Conservation (phyloP, 2,888 invertebrate species). For the Lutraria lutraria region DNA sequence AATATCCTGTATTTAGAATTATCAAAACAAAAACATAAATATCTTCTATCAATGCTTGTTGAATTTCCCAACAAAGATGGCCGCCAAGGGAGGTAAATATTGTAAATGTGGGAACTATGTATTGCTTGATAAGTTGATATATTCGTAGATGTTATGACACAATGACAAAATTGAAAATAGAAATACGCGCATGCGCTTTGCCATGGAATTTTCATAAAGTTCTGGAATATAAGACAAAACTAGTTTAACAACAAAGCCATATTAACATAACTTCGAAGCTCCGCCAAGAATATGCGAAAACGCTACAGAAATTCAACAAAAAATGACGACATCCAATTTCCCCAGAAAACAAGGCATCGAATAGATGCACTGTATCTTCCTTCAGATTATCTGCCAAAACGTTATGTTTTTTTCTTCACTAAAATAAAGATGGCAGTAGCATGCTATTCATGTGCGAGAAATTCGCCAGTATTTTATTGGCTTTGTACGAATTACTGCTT, state of each 20-base stretch:
- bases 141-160: no score
- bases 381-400: slow-evolving; percentile 16
- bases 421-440: neutral
- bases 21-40: no score
- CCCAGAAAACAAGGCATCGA: neutral
- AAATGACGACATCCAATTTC: neutral
- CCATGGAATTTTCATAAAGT: neutral
- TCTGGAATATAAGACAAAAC: neutral
- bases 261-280: neutral
- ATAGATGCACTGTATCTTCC: neutral
- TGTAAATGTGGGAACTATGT: no score
- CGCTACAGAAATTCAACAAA: neutral
- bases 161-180: neutral
- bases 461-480: neutral
- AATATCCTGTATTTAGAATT: no score
- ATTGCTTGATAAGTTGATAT: no score
- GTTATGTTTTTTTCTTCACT: neutral
- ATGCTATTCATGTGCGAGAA: neutral
- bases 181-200: neutral
- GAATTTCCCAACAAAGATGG: no score
- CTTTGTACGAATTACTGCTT: neutral
- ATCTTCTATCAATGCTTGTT: no score
- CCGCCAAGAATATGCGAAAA: neutral
- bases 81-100: no score
- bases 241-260: neutral